Base-by-base conservation (phyloP, 2,797 vertebrate species). In the Tapirus indicus region DNA sequence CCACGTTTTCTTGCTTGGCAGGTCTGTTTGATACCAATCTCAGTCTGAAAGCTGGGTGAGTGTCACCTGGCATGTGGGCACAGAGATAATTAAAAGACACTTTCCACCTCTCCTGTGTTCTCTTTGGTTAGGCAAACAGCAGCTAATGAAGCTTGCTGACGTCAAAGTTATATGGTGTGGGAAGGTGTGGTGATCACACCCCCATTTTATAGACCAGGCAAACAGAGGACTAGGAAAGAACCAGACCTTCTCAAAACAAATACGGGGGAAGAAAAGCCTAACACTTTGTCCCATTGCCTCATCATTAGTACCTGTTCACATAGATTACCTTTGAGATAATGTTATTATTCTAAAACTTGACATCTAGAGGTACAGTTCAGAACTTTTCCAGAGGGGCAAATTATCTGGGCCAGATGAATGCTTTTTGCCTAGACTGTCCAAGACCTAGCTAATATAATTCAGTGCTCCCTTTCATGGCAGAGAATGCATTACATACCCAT, bases 41-140 rank as follows among this genome's bases (percentile, higher is more conserved):
- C 71, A 7, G 41, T 49, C 54, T 88, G 80, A 84, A 78, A 54
- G 32, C n/a, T 44, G 29, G 72, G 8, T 12, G 20, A 79, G 75
- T 29, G 71, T 79, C 97, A 95, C 62, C 79, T 95, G 95, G 71
- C 49, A 11, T 52, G 91, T 96, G 80, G 93, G 96, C 85, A 97
- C 94, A 71, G 68, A 82, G 93, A 71, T 97, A 89, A 96, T 98
- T 97, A 98, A 91, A 90, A 95, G 94, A 85, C 4, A 41, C 75
- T 75, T 91, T 93, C 75, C 75, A 92, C 79, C 60, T 92, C 87
- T 79, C 83, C 52, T 44, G 17, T 90, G 60, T 88, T 93, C 87
- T 88, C 83, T 71, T 79, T 35, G 60, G 72, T 60, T 77, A 94
- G 52, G 89, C 84, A 96, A 98, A 97, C 92, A 97, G 74, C 79